Percentiles rank a stretch among this genome's conserved stretches.
Evolutionary conservation across 2,888 invertebrate genomes (phyloP).

Genomic region (Phengaris arion): DNA sequence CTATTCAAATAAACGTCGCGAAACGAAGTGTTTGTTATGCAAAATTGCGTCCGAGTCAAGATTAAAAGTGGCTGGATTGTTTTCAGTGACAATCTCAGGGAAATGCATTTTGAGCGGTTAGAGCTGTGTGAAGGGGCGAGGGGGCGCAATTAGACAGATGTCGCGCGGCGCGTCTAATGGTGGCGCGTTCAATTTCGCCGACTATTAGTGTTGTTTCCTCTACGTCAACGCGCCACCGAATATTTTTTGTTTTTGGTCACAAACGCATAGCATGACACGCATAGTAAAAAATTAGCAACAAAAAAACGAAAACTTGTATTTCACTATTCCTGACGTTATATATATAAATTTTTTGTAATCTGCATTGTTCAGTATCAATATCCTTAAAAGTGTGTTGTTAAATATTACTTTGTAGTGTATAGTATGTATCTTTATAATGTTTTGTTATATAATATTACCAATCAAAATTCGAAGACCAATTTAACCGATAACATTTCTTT

Average conservation of each 20-base stretch:
- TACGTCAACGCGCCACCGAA: constrained; percentile 32
- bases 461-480: constrained; percentile 21
- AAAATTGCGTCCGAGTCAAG: constrained; percentile 47
- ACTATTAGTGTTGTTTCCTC: constrained; percentile 44
- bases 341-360: too few species aligned
- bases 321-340: too few species aligned
- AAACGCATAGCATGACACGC: too few species aligned
- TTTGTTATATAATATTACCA: not conserved
- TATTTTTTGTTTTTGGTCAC: not conserved
- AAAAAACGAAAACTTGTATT: too few species aligned
- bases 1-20: constrained; percentile 26
- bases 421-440: not conserved
- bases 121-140: constrained; percentile 63
- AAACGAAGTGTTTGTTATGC: constrained; percentile 38
- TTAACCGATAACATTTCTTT: constrained; percentile 13
- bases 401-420: not conserved
- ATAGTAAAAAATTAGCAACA: too few species aligned
- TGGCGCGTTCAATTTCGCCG: constrained; percentile 49
- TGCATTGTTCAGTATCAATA: too few species aligned
- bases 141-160: constrained; percentile 69
- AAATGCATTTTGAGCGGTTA: constrained; percentile 71
- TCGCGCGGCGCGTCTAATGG: constrained; percentile 51
- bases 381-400: not conserved
- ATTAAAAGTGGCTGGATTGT: constrained; percentile 57
- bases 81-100: constrained; percentile 63